Conservation (phyloP, 2,797 vertebrate species). For the Morelia viridis region DNA sequence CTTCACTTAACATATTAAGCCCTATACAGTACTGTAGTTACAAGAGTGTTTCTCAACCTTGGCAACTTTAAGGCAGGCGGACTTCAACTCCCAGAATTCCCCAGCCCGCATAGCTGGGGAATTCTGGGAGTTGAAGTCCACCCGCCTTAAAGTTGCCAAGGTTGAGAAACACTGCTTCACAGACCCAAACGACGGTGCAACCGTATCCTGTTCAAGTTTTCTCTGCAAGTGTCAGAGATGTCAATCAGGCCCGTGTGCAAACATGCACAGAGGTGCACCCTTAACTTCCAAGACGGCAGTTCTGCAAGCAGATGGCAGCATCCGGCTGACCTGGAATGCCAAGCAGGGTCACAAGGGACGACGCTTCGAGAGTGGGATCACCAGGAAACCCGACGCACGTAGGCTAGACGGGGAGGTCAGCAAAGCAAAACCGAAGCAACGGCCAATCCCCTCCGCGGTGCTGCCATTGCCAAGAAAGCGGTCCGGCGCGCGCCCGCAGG, state of each 20-base stretch:
- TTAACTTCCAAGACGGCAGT: background rate
- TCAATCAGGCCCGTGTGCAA: background rate
- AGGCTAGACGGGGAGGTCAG: background rate
- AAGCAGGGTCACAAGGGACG: background rate
- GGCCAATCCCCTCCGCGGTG: background rate
- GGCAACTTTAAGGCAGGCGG: background rate
- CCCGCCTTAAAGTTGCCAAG: too few species aligned
- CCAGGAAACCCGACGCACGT: background rate
- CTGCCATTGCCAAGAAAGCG: background rate
- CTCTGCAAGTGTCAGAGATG: background rate
- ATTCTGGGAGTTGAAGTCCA: background rate
- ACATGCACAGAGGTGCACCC: background rate
- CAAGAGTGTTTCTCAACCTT: background rate
- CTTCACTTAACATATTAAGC: background rate
- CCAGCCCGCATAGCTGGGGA: too few species aligned
- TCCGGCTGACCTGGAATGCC: background rate
- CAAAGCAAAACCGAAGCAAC: background rate
- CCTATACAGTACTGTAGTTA: background rate
- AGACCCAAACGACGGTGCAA: background rate
- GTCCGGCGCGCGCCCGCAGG: background rate
- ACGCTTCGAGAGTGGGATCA: background rate
- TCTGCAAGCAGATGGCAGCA: background rate
- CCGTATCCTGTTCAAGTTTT: background rate
- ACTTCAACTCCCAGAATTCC: background rate
- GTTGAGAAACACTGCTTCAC: too few species aligned